These are phyloP conservation scores for Ellobium chinense DNA, from an alignment of 2,888 invertebrate species.

Conservation along the genomic window DNA sequence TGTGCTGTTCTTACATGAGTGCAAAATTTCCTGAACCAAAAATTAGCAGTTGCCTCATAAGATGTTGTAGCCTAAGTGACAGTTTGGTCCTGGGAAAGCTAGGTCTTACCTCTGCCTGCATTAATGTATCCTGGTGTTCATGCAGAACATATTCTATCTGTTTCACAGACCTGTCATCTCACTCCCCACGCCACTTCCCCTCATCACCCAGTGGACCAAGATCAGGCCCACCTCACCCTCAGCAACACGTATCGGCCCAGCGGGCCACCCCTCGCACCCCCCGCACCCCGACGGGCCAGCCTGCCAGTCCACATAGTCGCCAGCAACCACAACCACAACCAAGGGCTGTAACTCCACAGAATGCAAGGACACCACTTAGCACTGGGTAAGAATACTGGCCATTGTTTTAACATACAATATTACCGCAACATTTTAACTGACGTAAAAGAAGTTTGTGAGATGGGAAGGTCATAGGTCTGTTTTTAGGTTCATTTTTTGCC, in stretches of 20 bases:
- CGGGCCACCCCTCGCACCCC: conserved; percentile 38
- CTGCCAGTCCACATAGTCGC: not conserved
- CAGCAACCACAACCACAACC: conserved; percentile 47
- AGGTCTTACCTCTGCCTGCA: too few relatives aligned
- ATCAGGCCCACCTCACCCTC: conserved; percentile 44
- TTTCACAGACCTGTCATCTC: conserved; percentile 24
- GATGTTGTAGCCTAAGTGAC: too few relatives aligned
- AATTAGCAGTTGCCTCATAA: too few relatives aligned
- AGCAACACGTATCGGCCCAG: conserved; percentile 37
- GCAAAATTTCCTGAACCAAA: too few relatives aligned
- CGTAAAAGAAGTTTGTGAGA: too few relatives aligned
- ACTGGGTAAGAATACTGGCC: conserved; percentile 58
- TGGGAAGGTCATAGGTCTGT: too few relatives aligned
- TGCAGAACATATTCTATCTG: too few relatives aligned
- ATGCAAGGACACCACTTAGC: conserved; percentile 53
- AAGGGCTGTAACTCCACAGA: conserved; percentile 57
- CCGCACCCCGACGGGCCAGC: conserved; percentile 13
- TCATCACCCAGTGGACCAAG: conserved; percentile 15
- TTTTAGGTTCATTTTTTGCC: too few relatives aligned
- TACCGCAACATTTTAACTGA: too few relatives aligned
- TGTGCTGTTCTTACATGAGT: too few relatives aligned
- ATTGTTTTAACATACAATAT: not conserved
- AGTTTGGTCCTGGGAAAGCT: too few relatives aligned
- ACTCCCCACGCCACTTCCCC: not conserved
- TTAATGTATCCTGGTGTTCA: too few relatives aligned